Evolutionary conservation across 1,140 invertebrate species (phyloP), one percentile per base, ranked within the genome.

Genomic region (Conus betulinus): DNA sequence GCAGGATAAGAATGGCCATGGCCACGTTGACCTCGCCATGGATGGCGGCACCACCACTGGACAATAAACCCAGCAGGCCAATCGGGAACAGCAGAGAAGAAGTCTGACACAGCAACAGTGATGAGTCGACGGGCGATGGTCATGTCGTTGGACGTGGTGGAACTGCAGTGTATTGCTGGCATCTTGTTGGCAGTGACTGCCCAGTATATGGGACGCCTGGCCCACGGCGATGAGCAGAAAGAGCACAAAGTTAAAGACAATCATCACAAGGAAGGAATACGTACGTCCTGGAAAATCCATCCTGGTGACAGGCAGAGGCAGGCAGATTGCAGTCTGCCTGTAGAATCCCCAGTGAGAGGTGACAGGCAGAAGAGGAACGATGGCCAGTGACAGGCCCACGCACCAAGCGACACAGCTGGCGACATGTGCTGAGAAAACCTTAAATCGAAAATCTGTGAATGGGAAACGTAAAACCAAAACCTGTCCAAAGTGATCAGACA

Each of bases 401-500:
- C 52, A 51, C 89, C 89, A 89, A 8, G 79, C 83, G 5, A 89
- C 25, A 5, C 15, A n/a, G 74, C 85, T 87, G 0, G 82, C 85
- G 0, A 84, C 63, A 17, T 55, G 39, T 13, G 89, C 89, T 13
- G 85, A 87, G 23, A 82, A 84, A 1, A 39, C 0, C 20, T 53
- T 23, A 25, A 85, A 74, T 1, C 39, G 63, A 27, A 85, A 74
- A 15, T 53, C 51, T 0, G 57, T 25, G 23, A 85, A 85, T 13
- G 67, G 63, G 51, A 85, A 85, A 17, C 67, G 63, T n/a, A 85
- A 23, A 11, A 74, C 84, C 5, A 85, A 10, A 85, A 85, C 57
- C 89, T 78, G 74, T 89, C 89, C 11, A 92, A 13, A 2, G 94
- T 93, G 23, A 94, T 93, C 0, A 89, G n/a, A 51, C 85, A 87